These are phyloP conservation scores for Vipera latastei DNA, from an alignment of 2,797 vertebrate genomes.

Conservation along the genomic window DNA sequence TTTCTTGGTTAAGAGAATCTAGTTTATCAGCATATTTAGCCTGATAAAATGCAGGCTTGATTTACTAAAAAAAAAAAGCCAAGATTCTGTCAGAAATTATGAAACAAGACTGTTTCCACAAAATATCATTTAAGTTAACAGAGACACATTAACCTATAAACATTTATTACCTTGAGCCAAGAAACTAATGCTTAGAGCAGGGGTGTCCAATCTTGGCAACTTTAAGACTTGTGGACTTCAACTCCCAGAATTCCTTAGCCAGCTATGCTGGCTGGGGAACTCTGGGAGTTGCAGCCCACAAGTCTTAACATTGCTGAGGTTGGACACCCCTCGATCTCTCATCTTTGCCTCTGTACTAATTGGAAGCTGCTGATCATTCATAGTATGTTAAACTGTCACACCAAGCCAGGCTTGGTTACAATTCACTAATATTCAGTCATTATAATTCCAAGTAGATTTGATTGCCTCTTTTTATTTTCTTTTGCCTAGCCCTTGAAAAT, in stretches of 20 bases:
- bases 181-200: neutral
- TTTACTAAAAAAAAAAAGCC: neutral
- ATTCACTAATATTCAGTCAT: neutral
- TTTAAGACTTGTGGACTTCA: neutral
- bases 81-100: neutral
- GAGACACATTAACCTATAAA: neutral
- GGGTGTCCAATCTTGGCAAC: neutral
- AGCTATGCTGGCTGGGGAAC: neutral
- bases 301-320: neutral
- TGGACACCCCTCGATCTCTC: neutral
- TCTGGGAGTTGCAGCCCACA: neutral
- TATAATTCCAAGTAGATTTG: neutral
- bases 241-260: neutral
- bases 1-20: neutral
- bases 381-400: neutral
- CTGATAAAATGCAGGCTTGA: neutral
- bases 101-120: neutral
- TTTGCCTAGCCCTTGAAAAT: neutral
- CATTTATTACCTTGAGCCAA: neutral
- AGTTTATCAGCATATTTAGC: neutral
- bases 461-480: neutral
- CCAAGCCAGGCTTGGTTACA: neutral
- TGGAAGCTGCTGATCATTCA: neutral
- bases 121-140: neutral
- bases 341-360: neutral